phyloP scores from a whole-genome alignment of 2,888 invertebrate species.

The Leucophora obtusa region DNA sequence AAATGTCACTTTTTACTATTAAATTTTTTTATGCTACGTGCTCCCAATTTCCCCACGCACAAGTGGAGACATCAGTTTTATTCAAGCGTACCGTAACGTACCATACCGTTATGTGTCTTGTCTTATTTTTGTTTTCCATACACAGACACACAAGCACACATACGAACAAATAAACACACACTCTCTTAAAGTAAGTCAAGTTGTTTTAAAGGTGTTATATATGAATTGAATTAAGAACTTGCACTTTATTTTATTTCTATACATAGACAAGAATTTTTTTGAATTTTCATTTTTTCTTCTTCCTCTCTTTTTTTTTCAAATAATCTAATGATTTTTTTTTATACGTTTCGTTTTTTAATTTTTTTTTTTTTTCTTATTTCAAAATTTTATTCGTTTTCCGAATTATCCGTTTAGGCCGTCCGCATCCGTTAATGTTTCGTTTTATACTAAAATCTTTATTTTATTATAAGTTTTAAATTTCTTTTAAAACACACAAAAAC shows the following conservation, averaged over 20 bases:
- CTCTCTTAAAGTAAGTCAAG: constrained; percentile 14
- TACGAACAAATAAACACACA: constrained; percentile 20
- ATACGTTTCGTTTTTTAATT: constrained; percentile 52
- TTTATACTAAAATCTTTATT: constrained; percentile 67
- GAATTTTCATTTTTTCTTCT: neutral
- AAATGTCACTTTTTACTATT: constrained; percentile 59
- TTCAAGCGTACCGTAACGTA: neutral
- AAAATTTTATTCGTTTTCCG: constrained; percentile 33
- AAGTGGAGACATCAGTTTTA: constrained; percentile 51
- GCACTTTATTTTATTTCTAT: constrained; percentile 12
- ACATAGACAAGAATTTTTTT: neutral
- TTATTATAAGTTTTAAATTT: constrained; percentile 26
- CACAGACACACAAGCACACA: neutral
- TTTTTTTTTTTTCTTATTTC: neutral
- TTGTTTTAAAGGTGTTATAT: constrained; percentile 24
- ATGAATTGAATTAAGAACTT: constrained; percentile 4
- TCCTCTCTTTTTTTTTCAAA: neutral
- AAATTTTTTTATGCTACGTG: constrained; percentile 43
- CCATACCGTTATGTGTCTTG: neutral
- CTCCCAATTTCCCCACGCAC: constrained; percentile 40
- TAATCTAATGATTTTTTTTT: neutral
- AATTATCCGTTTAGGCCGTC: constrained; percentile 65
- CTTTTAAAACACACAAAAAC: neutral
- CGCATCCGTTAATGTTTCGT: constrained; percentile 70
- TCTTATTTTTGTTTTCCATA: constrained; percentile 11